phyloP scores from a whole-genome alignment of 2,888 invertebrate genomes.

The Trichogramma evanescens region DNA sequence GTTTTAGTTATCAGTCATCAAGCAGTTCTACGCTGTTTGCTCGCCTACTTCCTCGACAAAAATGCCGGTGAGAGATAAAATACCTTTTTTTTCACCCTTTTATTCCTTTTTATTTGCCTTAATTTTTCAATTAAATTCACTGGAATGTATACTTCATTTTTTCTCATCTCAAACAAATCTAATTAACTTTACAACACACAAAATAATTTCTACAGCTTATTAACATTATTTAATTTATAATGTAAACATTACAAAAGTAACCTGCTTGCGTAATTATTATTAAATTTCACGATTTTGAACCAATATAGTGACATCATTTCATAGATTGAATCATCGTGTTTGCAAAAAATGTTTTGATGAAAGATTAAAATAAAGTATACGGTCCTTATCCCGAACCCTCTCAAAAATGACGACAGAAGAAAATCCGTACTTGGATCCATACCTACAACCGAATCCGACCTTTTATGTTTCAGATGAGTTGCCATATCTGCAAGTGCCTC shows the following conservation, averaged over 20 bases:
- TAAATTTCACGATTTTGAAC: too few relatives aligned
- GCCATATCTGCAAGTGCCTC: constrained; percentile 82
- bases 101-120: too few relatives aligned
- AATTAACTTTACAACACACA: too few relatives aligned
- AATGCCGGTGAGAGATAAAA: constrained; percentile 62
- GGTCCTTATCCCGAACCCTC: neutral
- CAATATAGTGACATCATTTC: too few relatives aligned
- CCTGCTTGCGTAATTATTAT: too few relatives aligned
- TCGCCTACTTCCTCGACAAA: constrained; percentile 97
- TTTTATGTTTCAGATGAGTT: constrained; percentile 63
- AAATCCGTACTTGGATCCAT: constrained; percentile 5
- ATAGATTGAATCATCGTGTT: too few relatives aligned
- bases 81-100: neutral
- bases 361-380: constrained; percentile 14
- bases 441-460: constrained; percentile 14
- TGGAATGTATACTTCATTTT: too few relatives aligned
- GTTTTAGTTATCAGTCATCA: constrained; percentile 96
- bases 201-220: too few relatives aligned
- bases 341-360: neutral
- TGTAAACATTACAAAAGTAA: too few relatives aligned
- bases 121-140: too few relatives aligned
- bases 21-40: constrained; percentile 88
- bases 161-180: too few relatives aligned
- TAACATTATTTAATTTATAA: too few relatives aligned
- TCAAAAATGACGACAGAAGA: neutral